Conservation (phyloP, 2,797 vertebrate species). For the Sardinella longiceps region DNA sequence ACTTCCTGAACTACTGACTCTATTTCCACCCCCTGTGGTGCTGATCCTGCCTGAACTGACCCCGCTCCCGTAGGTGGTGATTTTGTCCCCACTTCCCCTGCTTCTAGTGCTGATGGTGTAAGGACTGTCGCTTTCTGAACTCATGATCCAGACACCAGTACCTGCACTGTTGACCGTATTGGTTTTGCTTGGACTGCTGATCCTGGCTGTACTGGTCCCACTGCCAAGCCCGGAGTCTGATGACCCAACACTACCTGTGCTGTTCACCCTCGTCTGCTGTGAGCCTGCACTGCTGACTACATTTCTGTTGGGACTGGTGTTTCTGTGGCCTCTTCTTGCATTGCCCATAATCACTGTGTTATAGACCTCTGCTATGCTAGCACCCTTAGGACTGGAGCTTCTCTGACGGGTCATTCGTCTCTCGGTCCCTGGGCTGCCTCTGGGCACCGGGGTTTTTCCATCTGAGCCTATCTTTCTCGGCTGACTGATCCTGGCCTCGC, state of each 20-base stretch:
- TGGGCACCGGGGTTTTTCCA: not conserved
- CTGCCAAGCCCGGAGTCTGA: not conserved
- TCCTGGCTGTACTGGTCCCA: not conserved
- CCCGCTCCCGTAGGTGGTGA: slow-evolving; percentile 13
- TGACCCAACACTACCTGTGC: not conserved
- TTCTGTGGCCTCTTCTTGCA: not conserved
- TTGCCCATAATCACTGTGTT: not conserved
- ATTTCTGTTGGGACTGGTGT: not conserved
- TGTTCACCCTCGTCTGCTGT: not conserved
- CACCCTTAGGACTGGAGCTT: not conserved
- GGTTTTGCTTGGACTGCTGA: not conserved
- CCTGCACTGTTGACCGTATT: not conserved
- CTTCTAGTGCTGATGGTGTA: slow-evolving; percentile 28
- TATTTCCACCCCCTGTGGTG: not conserved
- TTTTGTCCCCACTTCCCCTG: not conserved
- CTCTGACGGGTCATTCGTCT: not conserved
- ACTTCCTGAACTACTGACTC: slow-evolving; percentile 37
- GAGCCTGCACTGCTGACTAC: not conserved
- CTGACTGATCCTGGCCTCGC: slow-evolving; percentile 16
- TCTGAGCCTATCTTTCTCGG: not conserved
- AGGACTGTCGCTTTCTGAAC: not conserved
- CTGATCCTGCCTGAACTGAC: slow-evolving; percentile 30
- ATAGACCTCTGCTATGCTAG: not conserved
- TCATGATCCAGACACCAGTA: not conserved
- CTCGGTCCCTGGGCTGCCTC: not conserved